Evolutionary conservation across 2,797 vertebrate species (phyloP), one percentile per base, ranked within the genome.

Genomic region (Chromobotia macracanthus): DNA sequence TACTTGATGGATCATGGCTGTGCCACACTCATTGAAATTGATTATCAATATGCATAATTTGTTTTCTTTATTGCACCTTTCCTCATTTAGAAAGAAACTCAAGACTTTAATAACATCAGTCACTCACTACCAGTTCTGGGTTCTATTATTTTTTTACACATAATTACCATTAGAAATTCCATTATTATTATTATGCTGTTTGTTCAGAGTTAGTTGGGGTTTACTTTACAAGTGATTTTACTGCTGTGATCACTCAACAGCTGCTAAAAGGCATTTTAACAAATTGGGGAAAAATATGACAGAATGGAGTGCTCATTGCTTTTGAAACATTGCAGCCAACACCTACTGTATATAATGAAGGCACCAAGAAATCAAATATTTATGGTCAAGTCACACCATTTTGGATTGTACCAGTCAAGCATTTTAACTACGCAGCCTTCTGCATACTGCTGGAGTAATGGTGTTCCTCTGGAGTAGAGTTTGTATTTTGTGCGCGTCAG

Each of bases 1-100:
- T 72, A 72, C 35, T 74, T 81, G 84, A 87, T 83, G 79, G 72
- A 86, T 86, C 65, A 72, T 76, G 75, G 75, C 63, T 21, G 44
- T 12, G 25, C 65, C 58, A 16, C 77, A 69, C 81, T 84, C 83
- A 82, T 83, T 85, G 75, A 83, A 80, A 88, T 86, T 81, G 84
- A 88, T 88, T 85, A 88, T 85, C 85, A 84, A 80, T 83, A 74
- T 51, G 82, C 63, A 71, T 80, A 81, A 83, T 88, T 87, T 84
- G 83, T 85, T 86, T 86, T 64, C 77, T 84, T 86, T 85, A 86
- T 84, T 85, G 74, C 80, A 81, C 84, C 77, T 83, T 77, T 81
- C 44, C 63, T 76, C 76, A 61, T 87, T 82, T 82, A 79, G 72
- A 80, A 71, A 70, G 75, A 75, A 85, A 78, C 72, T 67, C 68